These are phyloP conservation scores for Poliocrania exsul DNA, from an alignment of 2,797 vertebrate species.

Conservation along the genomic window DNA sequence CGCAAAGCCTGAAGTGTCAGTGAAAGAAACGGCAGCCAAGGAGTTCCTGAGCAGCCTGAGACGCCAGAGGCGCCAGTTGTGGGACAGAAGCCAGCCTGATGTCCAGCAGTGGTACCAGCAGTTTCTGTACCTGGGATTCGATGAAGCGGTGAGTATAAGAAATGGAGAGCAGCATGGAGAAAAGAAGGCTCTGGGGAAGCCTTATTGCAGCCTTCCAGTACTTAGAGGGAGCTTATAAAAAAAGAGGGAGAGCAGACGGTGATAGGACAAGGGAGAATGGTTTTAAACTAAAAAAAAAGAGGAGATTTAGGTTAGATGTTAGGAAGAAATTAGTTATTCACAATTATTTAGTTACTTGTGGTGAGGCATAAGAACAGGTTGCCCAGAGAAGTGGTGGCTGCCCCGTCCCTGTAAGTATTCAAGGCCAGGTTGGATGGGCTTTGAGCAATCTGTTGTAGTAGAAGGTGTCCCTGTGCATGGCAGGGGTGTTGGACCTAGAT, in stretches of 20 bases:
- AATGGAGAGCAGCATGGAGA: neutral
- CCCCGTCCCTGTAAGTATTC: neutral
- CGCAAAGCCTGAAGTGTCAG: constrained; percentile 67
- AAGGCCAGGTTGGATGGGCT: neutral
- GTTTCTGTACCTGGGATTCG: constrained; percentile 90
- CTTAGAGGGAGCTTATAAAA: neutral
- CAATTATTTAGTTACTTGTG: neutral
- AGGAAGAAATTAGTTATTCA: neutral
- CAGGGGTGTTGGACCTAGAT: neutral
- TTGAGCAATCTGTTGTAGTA: neutral
- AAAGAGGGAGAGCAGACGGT: neutral
- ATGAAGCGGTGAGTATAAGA: constrained; percentile 85
- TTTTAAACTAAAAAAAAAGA: neutral
- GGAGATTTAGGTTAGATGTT: neutral
- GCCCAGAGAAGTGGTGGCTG: neutral
- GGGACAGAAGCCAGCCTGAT: constrained; percentile 87
- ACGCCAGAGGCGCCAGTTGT: constrained; percentile 86
- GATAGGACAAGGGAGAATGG: neutral
- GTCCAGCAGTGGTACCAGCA: constrained; percentile 96
- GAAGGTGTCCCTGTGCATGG: neutral
- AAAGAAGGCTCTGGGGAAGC: neutral
- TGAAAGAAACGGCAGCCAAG: constrained; percentile 83
- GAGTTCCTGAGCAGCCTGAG: constrained; percentile 85
- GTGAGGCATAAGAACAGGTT: neutral
- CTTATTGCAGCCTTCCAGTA: neutral